A percentile compares a stretch with the other conserved stretches of the same genome.
These are phyloP conservation scores for Carduelis carduelis DNA, from an alignment of 2,797 vertebrate genomes.

Conservation along the genomic window DNA sequence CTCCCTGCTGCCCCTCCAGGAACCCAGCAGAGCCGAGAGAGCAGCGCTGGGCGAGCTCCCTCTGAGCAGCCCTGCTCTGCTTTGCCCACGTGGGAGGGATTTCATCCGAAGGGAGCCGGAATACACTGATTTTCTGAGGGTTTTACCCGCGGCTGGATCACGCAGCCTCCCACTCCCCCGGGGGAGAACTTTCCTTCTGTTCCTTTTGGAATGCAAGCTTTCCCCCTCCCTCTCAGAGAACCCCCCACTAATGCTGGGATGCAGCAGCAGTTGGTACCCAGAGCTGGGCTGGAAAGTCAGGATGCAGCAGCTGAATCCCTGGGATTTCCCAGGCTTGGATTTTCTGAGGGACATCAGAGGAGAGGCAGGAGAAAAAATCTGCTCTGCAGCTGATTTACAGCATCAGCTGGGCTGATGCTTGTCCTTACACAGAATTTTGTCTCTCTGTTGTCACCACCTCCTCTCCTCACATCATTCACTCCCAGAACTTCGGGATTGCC, in stretches of 20 bases:
- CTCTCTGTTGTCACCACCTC: not conserved
- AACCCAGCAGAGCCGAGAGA: not conserved
- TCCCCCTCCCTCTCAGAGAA: not conserved
- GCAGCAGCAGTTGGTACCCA: rapidly evolving
- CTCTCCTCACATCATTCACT: not conserved
- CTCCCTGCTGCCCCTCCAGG: not conserved
- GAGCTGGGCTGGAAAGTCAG: not conserved
- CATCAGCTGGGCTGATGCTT: not conserved
- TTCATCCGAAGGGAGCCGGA: not conserved
- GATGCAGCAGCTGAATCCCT: not conserved
- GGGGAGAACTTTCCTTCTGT: not conserved
- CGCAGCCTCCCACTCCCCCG: not conserved
- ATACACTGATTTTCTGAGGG: not conserved
- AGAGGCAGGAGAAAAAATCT: not conserved
- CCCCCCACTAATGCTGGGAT: not conserved
- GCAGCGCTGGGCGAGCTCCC: not conserved
- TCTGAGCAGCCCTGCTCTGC: not conserved
- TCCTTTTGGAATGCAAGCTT: not conserved
- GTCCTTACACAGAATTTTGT: not conserved
- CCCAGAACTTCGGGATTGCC: not conserved
- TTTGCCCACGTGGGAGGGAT: not conserved
- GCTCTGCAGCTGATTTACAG: not conserved
- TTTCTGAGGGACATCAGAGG: not conserved
- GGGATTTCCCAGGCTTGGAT: not conserved
- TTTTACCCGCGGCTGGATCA: not conserved